Evolutionary conservation across 2,888 invertebrate species (phyloP).

Genomic region (Lithodes maja): DNA sequence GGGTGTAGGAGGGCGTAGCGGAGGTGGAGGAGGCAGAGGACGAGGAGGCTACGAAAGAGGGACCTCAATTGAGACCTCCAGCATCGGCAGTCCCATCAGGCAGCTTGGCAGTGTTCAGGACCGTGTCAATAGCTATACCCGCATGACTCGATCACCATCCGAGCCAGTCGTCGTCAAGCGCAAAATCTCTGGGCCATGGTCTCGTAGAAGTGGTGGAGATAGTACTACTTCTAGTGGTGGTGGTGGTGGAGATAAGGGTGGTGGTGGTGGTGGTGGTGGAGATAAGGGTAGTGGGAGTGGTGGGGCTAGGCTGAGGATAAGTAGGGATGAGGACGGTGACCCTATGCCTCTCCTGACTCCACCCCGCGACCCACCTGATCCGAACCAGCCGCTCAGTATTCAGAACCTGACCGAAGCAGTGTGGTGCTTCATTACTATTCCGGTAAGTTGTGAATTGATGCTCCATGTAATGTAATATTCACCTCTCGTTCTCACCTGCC

Average conservation of each 20-base stretch:
- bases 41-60: constrained; percentile 57
- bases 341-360: constrained; percentile 48
- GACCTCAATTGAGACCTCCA: constrained; percentile 51
- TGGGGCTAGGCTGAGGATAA: constrained; percentile 9
- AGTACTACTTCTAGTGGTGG: neutral
- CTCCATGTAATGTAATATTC: no score
- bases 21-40: neutral
- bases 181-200: constrained; percentile 20
- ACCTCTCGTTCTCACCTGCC: no score
- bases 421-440: constrained; percentile 69
- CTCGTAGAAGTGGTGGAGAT: constrained; percentile 15
- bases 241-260: neutral
- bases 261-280: neutral
- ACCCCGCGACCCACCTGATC: constrained; percentile 52
- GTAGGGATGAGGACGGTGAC: constrained; percentile 51
- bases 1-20: constrained; percentile 4
- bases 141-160: constrained; percentile 57
- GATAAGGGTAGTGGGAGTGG: constrained; percentile 8
- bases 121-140: constrained; percentile 60
- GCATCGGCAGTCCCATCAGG: constrained; percentile 29
- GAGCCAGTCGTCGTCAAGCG: constrained; percentile 39
- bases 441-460: constrained; percentile 47
- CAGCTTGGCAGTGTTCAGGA: constrained; percentile 65
- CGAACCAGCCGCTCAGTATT: constrained; percentile 60
- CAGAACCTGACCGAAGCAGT: constrained; percentile 68